Evolutionary conservation across 1,140 invertebrate species (phyloP).

Genomic region (Drosophila miranda): DNA sequence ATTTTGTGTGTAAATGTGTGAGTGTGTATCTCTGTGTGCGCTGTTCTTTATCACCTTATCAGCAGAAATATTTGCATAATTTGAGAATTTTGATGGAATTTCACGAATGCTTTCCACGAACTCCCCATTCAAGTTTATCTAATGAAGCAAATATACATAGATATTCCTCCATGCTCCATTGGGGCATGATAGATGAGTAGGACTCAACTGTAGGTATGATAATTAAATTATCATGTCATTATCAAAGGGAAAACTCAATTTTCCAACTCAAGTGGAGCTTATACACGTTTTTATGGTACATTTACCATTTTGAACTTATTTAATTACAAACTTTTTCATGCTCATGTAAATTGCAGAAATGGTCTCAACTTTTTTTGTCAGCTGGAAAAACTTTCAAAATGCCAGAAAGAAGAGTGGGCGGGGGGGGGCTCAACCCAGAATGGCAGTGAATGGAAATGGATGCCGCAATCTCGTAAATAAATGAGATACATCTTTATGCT

Average conservation of each 20-base stretch:
- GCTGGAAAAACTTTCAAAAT: constrained; percentile 22
- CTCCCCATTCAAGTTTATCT: constrained; percentile 28
- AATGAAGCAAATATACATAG: constrained; percentile 4
- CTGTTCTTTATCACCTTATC: constrained; percentile 64
- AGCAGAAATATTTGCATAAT: constrained; percentile 61
- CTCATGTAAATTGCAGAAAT: constrained; percentile 16
- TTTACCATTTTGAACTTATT: constrained; percentile 30
- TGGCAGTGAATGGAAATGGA: constrained; percentile 9
- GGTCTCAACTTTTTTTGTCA: constrained; percentile 17
- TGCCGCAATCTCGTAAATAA: not conserved
- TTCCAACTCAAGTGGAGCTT: constrained; percentile 8
- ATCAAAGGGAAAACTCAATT: constrained; percentile 29
- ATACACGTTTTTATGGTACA: constrained; percentile 7
- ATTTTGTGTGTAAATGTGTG: constrained; percentile 21
- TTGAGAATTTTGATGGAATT: constrained; percentile 32
- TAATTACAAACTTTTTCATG: constrained; percentile 40
- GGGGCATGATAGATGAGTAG: constrained; percentile 12
- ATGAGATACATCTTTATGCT: constrained; percentile 1
- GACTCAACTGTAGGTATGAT: constrained; percentile 7
- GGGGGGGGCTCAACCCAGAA: not conserved
- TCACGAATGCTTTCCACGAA: constrained; percentile 23
- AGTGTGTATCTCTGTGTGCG: not conserved
- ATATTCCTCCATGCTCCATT: not conserved
- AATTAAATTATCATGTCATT: constrained; percentile 27
- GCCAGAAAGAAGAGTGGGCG: constrained; percentile 4